These are phyloP conservation scores for Erpetoichthys calabaricus DNA, from an alignment of 2,797 vertebrate genomes.

Conservation along the genomic window DNA sequence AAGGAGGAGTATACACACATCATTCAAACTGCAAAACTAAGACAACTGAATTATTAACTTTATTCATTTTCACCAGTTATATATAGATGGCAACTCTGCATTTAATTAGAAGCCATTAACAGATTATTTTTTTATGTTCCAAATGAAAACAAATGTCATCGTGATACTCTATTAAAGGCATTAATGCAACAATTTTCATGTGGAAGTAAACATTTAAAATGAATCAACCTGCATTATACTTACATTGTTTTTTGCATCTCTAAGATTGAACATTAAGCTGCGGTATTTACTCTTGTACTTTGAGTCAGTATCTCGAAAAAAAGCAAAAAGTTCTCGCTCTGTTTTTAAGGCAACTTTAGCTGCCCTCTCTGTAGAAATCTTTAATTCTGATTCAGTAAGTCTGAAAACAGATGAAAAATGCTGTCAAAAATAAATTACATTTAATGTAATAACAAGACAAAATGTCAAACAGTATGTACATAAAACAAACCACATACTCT, in stretches of 20 bases:
- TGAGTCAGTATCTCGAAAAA: constrained; percentile 90
- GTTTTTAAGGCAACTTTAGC: constrained; percentile 80
- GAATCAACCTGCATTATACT: constrained; percentile 28
- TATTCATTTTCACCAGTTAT: no score
- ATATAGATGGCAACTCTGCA: no score
- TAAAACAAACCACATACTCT: constrained; percentile 9
- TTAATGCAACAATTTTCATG: no score
- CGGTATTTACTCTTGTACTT: constrained; percentile 98
- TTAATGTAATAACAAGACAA: constrained; percentile 13
- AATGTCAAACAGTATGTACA: not conserved
- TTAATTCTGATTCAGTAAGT: constrained; percentile 77
- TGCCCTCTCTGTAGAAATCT: constrained; percentile 74
- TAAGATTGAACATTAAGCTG: constrained; percentile 96
- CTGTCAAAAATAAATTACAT: no score
- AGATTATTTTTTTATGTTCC: no score
- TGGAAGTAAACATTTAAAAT: not conserved
- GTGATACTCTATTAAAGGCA: no score
- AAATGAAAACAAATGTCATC: no score
- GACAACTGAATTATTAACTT: no score
- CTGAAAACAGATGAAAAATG: constrained; percentile 34
- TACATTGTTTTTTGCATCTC: constrained; percentile 95
- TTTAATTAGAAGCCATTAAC: no score
- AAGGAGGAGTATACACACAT: no score
- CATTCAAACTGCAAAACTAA: no score
- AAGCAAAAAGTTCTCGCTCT: constrained; percentile 84